Conservation (phyloP, 2,888 invertebrate species). For the Abrostola tripartita region DNA sequence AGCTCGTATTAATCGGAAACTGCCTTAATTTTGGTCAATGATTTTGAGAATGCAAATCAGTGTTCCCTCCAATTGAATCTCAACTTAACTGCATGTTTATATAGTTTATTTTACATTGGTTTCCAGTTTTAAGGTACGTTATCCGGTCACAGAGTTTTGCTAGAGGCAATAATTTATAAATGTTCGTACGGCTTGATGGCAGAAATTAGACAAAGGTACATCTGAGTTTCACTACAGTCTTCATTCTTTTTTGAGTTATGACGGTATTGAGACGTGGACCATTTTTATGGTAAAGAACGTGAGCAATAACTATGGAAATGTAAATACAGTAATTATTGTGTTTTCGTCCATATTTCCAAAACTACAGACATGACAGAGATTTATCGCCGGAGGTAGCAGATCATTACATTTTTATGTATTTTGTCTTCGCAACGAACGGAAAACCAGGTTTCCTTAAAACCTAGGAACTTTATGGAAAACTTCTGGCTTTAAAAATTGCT, state of each 20-base stretch:
- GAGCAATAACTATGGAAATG: constrained; percentile 19
- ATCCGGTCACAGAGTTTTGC: constrained; percentile 83
- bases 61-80: constrained; percentile 36
- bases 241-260: constrained; percentile 71
- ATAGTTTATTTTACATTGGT: constrained; percentile 43
- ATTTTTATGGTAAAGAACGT: constrained; percentile 45
- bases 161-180: constrained; percentile 84
- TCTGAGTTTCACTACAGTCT: constrained; percentile 76
- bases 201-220: constrained; percentile 79
- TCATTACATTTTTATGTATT: not conserved
- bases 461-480: too few species aligned
- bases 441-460: not conserved
- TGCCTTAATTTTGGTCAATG: constrained; percentile 85
- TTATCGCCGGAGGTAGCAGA: not conserved
- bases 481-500: too few species aligned
- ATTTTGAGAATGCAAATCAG: constrained; percentile 83
- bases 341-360: not conserved
- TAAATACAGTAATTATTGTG: constrained; percentile 26
- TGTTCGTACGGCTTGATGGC: constrained; percentile 80
- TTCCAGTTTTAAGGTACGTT: constrained; percentile 65
- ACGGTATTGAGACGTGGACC: constrained; percentile 52
- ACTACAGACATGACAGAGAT: not conserved
- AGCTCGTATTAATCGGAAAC: constrained; percentile 82
- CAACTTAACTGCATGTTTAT: constrained; percentile 40
- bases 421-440: not conserved